Conservation (phyloP, 2,888 invertebrate species). For the Pimpla rufipes region DNA sequence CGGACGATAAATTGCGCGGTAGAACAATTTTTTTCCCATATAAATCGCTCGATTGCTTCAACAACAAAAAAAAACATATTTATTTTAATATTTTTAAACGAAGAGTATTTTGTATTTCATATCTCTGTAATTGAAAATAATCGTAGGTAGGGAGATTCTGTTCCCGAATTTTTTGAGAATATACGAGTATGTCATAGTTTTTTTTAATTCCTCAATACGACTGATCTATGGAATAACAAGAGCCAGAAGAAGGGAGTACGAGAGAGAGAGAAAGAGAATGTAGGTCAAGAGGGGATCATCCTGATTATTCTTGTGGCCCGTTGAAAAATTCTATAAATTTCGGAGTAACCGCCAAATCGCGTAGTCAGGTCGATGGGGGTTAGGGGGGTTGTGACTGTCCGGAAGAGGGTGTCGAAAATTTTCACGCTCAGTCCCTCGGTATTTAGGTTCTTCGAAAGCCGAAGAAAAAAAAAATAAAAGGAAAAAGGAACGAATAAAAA, state of each 20-base stretch:
- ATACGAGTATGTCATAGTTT: not conserved
- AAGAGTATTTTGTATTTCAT: constrained; percentile 16
- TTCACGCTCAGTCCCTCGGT: not conserved
- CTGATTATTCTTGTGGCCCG: constrained; percentile 34
- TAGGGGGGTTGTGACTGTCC: not conserved
- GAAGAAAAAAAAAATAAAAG: not conserved
- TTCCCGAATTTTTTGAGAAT: not conserved
- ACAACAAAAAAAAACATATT: no score
- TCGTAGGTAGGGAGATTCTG: not conserved
- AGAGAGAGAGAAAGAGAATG: not conserved
- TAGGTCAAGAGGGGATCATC: not conserved
- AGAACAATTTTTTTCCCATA: no score
- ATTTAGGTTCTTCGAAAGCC: no score
- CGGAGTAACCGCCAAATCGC: constrained; percentile 42
- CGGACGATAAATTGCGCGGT: no score
- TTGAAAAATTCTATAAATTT: constrained; percentile 69
- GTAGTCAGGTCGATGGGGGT: not conserved
- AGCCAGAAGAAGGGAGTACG: not conserved
- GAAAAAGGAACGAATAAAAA: no score
- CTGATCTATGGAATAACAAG: not conserved
- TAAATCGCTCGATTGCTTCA: no score
- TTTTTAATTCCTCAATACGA: not conserved
- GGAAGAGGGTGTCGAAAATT: constrained; percentile 18
- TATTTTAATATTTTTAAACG: no score
- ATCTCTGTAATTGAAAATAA: not conserved